These are phyloP conservation scores for Mamestra configurata DNA, from an alignment of 1,140 invertebrate species.

Conservation along the genomic window DNA sequence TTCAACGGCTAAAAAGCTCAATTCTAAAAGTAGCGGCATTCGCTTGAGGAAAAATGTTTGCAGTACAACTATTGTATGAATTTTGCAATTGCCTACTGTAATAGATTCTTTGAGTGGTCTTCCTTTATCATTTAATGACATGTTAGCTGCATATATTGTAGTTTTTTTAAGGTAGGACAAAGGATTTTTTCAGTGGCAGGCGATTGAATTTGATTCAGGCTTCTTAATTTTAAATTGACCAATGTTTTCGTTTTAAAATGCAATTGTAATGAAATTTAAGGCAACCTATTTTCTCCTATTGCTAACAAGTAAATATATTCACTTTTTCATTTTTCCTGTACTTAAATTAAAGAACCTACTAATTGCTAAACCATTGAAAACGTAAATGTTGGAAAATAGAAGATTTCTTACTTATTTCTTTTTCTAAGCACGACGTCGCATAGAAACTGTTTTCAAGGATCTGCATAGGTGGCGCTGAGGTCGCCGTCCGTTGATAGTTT, in stretches of 20 bases:
- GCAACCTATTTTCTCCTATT: too few species aligned
- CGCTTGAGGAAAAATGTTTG: constrained; percentile 45
- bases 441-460: neutral
- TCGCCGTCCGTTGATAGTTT: constrained; percentile 24
- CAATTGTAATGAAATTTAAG: too few species aligned
- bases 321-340: too few species aligned
- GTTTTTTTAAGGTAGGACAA: neutral
- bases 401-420: neutral
- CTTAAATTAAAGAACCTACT: too few species aligned
- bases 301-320: too few species aligned
- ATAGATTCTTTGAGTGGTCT: neutral
- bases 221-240: neutral
- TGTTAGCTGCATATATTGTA: neutral
- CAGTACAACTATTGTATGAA: neutral
- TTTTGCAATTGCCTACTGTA: constrained; percentile 26
- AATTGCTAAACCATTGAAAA: too few species aligned
- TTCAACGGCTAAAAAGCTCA: neutral
- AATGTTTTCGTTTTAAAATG: too few species aligned
- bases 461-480: constrained; percentile 14
- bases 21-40: constrained; percentile 29
- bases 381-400: too few species aligned
- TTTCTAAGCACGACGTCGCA: neutral
- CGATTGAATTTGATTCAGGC: neutral
- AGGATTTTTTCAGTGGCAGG: neutral
- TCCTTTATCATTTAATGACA: constrained; percentile 6